Conservation (phyloP, 2,113 vertebrate genomes). For the Arvicanthis niloticus region DNA sequence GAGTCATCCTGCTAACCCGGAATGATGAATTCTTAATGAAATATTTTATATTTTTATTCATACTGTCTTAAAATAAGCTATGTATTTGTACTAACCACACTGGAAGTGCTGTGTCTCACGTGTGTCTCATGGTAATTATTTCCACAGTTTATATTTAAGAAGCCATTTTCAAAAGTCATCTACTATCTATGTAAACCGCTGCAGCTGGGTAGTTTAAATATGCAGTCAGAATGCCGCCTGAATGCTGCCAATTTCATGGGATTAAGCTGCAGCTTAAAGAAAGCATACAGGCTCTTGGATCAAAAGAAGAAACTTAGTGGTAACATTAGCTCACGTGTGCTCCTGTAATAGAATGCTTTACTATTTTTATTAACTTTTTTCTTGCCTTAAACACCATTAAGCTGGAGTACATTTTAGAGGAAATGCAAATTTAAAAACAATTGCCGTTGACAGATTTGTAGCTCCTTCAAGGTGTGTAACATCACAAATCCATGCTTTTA, state of each 20-base stretch:
- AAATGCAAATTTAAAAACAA: conserved; percentile 6
- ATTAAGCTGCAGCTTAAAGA: conserved; percentile 21
- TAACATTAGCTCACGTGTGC: not conserved
- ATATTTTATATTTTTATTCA: not conserved
- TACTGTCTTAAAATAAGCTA: not conserved
- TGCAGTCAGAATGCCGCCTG: not conserved
- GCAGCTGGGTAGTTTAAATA: not conserved
- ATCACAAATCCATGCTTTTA: not conserved
- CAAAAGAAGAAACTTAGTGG: not conserved
- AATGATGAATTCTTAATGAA: not conserved
- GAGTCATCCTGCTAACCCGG: not conserved
- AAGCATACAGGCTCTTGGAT: not conserved
- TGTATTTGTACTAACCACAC: not conserved
- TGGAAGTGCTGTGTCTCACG: not conserved
- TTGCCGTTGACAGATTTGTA: not conserved
- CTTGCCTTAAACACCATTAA: conserved; percentile 14
- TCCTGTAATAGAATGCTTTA: not conserved
- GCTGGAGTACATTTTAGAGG: not conserved
- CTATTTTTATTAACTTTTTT: not conserved
- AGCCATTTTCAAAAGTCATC: not conserved
- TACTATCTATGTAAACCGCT: not conserved
- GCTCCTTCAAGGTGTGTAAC: not conserved
- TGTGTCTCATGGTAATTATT: not conserved
- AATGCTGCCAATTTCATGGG: not conserved
- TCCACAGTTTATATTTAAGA: not conserved